phyloP scores from a whole-genome alignment of 2,888 invertebrate species.

The Andrena bucephala region DNA sequence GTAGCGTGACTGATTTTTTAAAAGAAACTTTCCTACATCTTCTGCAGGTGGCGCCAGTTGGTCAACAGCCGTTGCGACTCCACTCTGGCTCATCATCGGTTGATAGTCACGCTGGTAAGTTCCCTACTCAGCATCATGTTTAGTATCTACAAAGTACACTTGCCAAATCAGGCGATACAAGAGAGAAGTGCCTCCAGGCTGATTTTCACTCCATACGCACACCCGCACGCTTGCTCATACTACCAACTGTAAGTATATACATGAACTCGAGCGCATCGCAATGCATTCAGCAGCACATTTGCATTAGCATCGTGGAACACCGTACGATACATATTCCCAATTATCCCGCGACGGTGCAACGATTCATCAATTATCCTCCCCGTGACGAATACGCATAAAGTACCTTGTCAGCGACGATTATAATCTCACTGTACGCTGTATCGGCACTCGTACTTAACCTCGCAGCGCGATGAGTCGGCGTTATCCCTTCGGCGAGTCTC shows the following conservation, averaged over 20 bases:
- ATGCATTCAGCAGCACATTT: conserved; percentile 5
- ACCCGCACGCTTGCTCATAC: too few relatives aligned
- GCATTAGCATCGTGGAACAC: not conserved
- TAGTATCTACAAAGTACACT: too few relatives aligned
- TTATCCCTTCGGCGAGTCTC: conserved; percentile 25
- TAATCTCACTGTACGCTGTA: conserved; percentile 53
- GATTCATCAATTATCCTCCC: conserved; percentile 42
- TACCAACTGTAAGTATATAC: not conserved
- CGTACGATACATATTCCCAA: conserved; percentile 19
- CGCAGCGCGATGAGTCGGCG: conserved; percentile 23
- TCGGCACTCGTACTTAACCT: conserved; percentile 7
- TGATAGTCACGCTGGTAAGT: not conserved
- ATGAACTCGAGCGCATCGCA: not conserved
- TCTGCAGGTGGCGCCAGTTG: not conserved
- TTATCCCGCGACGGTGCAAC: conserved; percentile 24
- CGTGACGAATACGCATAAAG: conserved; percentile 38
- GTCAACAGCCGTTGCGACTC: not conserved
- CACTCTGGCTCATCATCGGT: not conserved
- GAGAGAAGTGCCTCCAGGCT: too few relatives aligned
- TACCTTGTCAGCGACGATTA: conserved; percentile 62
- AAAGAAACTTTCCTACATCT: not conserved
- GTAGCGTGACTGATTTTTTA: not conserved
- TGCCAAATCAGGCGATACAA: too few relatives aligned
- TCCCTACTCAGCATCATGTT: too few relatives aligned
- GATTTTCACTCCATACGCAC: too few relatives aligned